Percentiles rank a stretch among this genome's conserved stretches.
Evolutionary conservation across 2,888 invertebrate species (phyloP).

Genomic region (Mesochorus sp.): DNA sequence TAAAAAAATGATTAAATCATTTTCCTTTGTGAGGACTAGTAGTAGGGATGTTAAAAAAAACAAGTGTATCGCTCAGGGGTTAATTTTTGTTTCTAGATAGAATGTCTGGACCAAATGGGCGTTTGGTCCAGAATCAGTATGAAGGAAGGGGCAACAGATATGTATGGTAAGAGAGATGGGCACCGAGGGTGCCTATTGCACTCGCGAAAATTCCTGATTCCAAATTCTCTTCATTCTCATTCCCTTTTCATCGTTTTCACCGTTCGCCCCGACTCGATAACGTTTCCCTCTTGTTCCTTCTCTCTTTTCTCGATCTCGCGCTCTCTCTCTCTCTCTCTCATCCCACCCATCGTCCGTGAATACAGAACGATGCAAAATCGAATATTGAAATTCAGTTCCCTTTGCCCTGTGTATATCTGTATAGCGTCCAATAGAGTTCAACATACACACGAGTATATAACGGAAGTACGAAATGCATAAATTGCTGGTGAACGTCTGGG

Average conservation of each 20-base stretch:
- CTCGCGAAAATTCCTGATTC: conserved; percentile 53
- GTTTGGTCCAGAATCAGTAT: conserved; percentile 21
- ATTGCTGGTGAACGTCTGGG: conserved; percentile 34
- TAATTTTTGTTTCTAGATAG: no score
- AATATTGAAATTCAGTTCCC: conserved; percentile 67
- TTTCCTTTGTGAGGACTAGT: no score
- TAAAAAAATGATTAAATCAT: no score
- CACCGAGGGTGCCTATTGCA: conserved; percentile 24
- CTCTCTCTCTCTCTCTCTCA: neutral
- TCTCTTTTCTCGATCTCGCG: neutral
- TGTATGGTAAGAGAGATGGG: neutral
- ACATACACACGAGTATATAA: conserved; percentile 4
- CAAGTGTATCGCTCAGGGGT: no score
- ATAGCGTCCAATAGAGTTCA: neutral
- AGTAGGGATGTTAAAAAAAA: no score
- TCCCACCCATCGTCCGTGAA: conserved; percentile 45
- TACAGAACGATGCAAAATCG: conserved; percentile 62
- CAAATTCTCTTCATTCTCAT: conserved; percentile 46
- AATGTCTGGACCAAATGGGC: conserved; percentile 14
- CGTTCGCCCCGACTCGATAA: conserved; percentile 19
- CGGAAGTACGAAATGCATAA: conserved; percentile 61
- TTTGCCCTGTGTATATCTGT: neutral
- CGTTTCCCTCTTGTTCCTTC: conserved; percentile 36
- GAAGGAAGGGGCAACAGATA: conserved; percentile 31
- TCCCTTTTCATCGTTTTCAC: conserved; percentile 12